Evolutionary conservation across 2,797 vertebrate species (phyloP), one percentile per base, ranked within the genome.

Genomic region (Semotilus atromaculatus): DNA sequence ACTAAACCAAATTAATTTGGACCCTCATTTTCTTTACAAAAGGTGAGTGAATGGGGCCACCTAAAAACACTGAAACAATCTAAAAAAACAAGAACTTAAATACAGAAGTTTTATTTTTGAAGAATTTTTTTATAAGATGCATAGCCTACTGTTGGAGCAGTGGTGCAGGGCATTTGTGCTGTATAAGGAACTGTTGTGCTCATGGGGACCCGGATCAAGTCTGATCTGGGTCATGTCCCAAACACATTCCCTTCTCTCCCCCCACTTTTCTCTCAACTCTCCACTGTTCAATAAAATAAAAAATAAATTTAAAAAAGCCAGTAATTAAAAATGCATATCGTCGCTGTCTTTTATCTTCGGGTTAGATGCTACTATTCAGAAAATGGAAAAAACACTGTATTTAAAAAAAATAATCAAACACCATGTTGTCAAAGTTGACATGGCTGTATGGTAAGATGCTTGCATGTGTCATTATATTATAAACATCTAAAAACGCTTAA

Each of bases 151-250:
- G 14, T 5, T 72, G 26, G 14, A 29, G 43, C n/a, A 72, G n/a
- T 29, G 40, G 70, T 48, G 40, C n/a, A 48, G n/a, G 23, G 40
- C 70, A 31, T 4, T 10, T 26, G 18, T 72, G 70, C 19, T 4
- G 7, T 72, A 72, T 29, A 26, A 48, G 70, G 14, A 19, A 2
- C 8, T 29, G n/a, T 45, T 26, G 43, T 48, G 70, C 43, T 48
- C 70, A 31, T 72, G n/a, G 70, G 43, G 43, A 72, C 7, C 43
- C 14, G 45, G 70, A 72, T 72, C 43, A 72, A 70, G 70, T 18
- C 43, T 48, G 70, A 72, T 72, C 4, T 72, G 43, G 43, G n/a
- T 48, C 43, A 72, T 48, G 16, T 72, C 70, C 70, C 26, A 8
- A 48, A 29, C n/a, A 0, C 70, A 29, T 29, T 31, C 14, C 14